Base-by-base conservation (phyloP, 2,113 vertebrate genomes). In the Nesoenas mayeri region DNA sequence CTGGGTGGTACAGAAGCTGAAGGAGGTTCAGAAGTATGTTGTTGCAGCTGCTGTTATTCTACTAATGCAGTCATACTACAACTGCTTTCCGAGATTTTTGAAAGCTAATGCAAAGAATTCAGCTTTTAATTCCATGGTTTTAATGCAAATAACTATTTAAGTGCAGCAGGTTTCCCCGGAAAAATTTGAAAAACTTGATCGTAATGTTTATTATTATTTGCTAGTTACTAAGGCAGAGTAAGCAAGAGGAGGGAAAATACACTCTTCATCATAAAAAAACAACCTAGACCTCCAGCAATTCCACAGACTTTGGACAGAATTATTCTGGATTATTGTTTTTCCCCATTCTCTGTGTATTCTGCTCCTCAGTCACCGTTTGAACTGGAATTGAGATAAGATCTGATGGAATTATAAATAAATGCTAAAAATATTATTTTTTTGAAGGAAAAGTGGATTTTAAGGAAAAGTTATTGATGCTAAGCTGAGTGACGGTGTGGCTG, bases 31-130 rank as follows among this genome's bases (percentile, higher is more conserved):
- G 74, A 67, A n/a, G 4, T 79, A 36, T 82, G 38, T 85, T 94
- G 12, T 75, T 91, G 38, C 79, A 85, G 66, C 57, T 87, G 69
- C 29, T 79, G 22, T 64, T 89, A 34, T 31, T 95, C 26, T 69
- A 31, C 56, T 67, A 31, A 79, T 58, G 25, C 29, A 26, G n/a
- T 51, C 57, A 67, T 81, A 57, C 12, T 44, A 12, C 22, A 50
- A 34, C 58, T 48, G 64, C 15, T 80, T 75, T 61, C 44, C 20
- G 83, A 73, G 29, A 40, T 44, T 85, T 90, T 83, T 82, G 56
- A 86, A 80, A 77, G 19, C 31, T 57, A 57, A 57, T 62, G 22
- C 2, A 31, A 61, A 82, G 29, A 91, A 4, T 29, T 60, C 60
- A 50, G 40, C 4, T 71, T 10, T 53, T 86, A 40, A 53, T 73